These are phyloP conservation scores for Ormyrus nitidulus DNA, from an alignment of 2,888 invertebrate species.

Conservation along the genomic window DNA sequence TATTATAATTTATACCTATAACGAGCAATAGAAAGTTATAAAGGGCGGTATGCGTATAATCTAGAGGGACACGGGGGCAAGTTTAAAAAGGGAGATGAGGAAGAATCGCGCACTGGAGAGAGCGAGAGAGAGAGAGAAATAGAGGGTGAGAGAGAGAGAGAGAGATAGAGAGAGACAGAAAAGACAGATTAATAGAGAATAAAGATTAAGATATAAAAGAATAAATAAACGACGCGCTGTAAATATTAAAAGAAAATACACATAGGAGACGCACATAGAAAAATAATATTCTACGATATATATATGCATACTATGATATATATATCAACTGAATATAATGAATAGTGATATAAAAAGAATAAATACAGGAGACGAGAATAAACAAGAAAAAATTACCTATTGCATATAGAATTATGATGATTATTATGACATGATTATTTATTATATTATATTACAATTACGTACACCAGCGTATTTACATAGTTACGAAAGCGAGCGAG, in stretches of 20 bases:
- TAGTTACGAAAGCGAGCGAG: constrained; percentile 64
- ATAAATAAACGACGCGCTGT: constrained; percentile 65
- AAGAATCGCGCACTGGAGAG: too few species aligned
- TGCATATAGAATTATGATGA: constrained; percentile 52
- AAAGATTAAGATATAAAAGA: constrained; percentile 45
- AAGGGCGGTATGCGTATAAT: constrained; percentile 27
- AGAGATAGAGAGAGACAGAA: constrained; percentile 58
- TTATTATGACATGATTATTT: constrained; percentile 46
- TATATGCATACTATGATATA: constrained; percentile 53
- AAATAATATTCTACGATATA: constrained; percentile 69
- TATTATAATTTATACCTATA: constrained; percentile 58
- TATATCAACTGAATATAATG: constrained; percentile 50
- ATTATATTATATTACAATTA: constrained; percentile 61
- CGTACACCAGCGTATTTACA: constrained; percentile 70
- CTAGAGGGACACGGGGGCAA: too few species aligned
- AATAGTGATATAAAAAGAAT: constrained; percentile 50
- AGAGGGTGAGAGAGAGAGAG: constrained; percentile 41
- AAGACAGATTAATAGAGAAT: constrained; percentile 51
- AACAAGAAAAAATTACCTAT: constrained; percentile 50
- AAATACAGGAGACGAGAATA: constrained; percentile 30
- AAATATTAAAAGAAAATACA: constrained; percentile 66
- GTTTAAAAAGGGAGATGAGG: too few species aligned
- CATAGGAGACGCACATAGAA: constrained; percentile 65
- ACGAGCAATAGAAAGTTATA: constrained; percentile 56
- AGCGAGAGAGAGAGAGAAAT: not conserved